These are phyloP conservation scores for Chrysochloris asiatica DNA, from an alignment of 2,113 vertebrate genomes.

Conservation along the genomic window DNA sequence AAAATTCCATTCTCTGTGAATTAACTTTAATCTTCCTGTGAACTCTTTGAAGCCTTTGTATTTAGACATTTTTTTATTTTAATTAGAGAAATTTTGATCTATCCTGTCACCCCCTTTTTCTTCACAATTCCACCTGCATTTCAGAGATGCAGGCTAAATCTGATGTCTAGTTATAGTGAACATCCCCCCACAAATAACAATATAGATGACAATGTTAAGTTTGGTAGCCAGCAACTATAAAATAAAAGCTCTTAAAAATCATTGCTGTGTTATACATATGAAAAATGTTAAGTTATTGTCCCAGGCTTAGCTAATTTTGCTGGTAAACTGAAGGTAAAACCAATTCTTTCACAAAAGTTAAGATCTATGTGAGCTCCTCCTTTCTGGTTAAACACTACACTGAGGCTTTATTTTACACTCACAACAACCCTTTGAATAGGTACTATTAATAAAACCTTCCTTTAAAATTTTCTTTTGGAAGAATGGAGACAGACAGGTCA, in stretches of 20 bases:
- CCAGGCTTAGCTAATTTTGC: not conserved
- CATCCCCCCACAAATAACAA: not conserved
- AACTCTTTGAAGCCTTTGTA: too few species aligned
- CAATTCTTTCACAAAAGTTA: too few species aligned
- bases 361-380: not conserved
- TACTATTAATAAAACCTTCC: not conserved
- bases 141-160: not conserved
- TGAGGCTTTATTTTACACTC: not conserved
- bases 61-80: too few species aligned
- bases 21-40: too few species aligned
- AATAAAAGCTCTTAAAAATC: not conserved
- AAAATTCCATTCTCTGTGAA: too few species aligned
- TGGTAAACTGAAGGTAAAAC: not conserved
- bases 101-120: not conserved
- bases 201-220: not conserved
- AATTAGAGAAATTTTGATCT: too few species aligned
- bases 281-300: not conserved
- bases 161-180: not conserved
- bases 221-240: not conserved
- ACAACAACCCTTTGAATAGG: not conserved
- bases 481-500: constrained; percentile 2
- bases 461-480: not conserved
- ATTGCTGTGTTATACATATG: not conserved
- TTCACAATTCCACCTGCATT: not conserved
- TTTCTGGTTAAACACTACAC: not conserved